These are phyloP conservation scores for Drosophila algonquin DNA, from an alignment of 2,888 invertebrate species.

Conservation along the genomic window DNA sequence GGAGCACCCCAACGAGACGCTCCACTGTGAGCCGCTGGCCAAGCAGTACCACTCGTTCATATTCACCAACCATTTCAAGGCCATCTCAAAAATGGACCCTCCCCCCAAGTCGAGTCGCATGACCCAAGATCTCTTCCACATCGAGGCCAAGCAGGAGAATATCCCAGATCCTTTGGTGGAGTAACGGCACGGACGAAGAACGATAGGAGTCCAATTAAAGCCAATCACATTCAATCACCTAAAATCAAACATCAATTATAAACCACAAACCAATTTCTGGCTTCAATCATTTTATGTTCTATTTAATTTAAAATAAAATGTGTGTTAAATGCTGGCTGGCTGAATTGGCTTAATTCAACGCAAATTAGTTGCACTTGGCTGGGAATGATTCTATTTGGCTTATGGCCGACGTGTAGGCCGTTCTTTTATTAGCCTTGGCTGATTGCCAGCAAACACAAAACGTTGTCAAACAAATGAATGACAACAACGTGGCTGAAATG, in stretches of 20 bases:
- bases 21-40: conserved; percentile 58
- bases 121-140: background rate
- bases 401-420: conserved; percentile 7
- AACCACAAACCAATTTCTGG: background rate
- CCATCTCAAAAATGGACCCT: background rate
- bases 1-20: conserved; percentile 48
- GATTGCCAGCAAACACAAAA: conserved; percentile 59
- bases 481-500: conserved; percentile 34
- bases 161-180: background rate
- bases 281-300: background rate
- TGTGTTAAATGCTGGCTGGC: background rate
- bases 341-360: conserved; percentile 8
- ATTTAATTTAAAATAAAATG: background rate
- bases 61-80: conserved; percentile 51
- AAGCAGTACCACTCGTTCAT: conserved; percentile 60
- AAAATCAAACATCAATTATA: background rate
- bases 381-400: conserved; percentile 17
- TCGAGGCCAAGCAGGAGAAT: background rate
- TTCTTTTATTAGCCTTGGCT: conserved; percentile 55
- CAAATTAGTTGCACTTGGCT: conserved; percentile 24
- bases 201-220: background rate
- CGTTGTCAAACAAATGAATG: conserved; percentile 41
- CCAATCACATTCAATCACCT: background rate
- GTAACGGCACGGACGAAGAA: background rate
- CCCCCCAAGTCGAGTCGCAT: background rate